phyloP scores from a whole-genome alignment of 1,140 invertebrate genomes.

The Battus philenor region DNA sequence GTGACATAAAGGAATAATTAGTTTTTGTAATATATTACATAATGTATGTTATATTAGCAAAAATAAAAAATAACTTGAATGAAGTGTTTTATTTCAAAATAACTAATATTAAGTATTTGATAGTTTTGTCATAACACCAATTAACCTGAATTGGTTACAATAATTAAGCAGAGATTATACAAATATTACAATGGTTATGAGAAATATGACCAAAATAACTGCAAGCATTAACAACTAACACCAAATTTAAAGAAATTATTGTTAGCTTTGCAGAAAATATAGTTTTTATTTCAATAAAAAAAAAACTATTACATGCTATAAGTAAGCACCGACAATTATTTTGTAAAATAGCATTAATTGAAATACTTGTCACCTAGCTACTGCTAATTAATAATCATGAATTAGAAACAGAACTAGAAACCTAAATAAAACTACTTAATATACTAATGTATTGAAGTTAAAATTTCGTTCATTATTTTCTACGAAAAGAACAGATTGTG shows the following conservation, averaged over 20 bases:
- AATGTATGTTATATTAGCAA: constrained; percentile 8
- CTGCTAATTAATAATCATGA: not conserved
- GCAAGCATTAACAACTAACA: no score
- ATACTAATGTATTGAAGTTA: constrained; percentile 35
- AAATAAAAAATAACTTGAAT: constrained; percentile 8
- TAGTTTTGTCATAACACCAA: no score
- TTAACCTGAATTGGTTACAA: no score
- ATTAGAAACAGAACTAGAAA: constrained; percentile 19
- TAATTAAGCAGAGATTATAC: no score
- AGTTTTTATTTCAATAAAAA: not conserved
- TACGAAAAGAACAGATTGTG: constrained; percentile 48
- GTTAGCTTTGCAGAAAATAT: no score
- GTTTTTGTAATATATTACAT: constrained; percentile 12
- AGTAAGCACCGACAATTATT: not conserved
- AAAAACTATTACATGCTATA: not conserved
- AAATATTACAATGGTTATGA: no score
- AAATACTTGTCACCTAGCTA: not conserved
- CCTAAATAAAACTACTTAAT: constrained; percentile 9
- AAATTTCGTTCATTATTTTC: constrained; percentile 40
- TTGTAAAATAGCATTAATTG: not conserved
- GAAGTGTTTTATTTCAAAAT: constrained; percentile 5
- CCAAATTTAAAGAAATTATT: no score
- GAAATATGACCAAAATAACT: no score
- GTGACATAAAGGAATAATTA: constrained; percentile 1
- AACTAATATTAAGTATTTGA: no score